Evolutionary conservation across 2,113 vertebrate genomes (phyloP), one percentile per base, ranked within the genome.

Genomic region (Etia nguti): DNA sequence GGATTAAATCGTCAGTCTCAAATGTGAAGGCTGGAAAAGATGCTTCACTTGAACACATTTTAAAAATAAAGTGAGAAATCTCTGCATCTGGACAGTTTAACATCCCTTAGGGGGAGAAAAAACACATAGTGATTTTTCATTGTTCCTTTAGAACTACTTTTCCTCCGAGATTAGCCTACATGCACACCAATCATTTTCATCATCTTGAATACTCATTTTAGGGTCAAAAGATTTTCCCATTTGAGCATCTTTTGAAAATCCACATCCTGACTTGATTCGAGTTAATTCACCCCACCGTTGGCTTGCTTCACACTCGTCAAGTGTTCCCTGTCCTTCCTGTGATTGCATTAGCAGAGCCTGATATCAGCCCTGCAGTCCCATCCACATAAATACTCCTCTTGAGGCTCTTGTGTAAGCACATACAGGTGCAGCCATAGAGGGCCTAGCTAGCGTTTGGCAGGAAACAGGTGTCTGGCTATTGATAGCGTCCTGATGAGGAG

Each of bases 401-500:
- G 41, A 92, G 91, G 87, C 91, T 92, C 93, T 93, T 87, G 93
- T 90, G 93, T 92, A 91, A 95, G 93, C 93, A 93, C 92, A 85
- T 90, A 95, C 95, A 95, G 95, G 94, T 95, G 95, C 94, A 95
- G 95, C 94, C 89, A 94, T 91, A 94, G 86, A 95, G 90, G 91
- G 90, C 86, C 86, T 87, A 24, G 93, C 92, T 87, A 86, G 95
- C 92, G 88, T 88, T 88, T 88, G 89, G 94, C 94, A 95, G 95
- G 95, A 95, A 95, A 95, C 95, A 95, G 95, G 95, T 95, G 95
- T 89, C 91, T 82, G 88, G 91, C 95, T 95, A 94, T 95, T 95
- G 94, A 95, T 94, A 94, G 94, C 89, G 73, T 92, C 93, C 92
- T 92, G 93, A 92, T 92, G 95, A 88, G 31, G 59, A 13, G 62